Evolutionary conservation across 2,888 invertebrate species (phyloP).

Genomic region (Fabriciana adippe): DNA sequence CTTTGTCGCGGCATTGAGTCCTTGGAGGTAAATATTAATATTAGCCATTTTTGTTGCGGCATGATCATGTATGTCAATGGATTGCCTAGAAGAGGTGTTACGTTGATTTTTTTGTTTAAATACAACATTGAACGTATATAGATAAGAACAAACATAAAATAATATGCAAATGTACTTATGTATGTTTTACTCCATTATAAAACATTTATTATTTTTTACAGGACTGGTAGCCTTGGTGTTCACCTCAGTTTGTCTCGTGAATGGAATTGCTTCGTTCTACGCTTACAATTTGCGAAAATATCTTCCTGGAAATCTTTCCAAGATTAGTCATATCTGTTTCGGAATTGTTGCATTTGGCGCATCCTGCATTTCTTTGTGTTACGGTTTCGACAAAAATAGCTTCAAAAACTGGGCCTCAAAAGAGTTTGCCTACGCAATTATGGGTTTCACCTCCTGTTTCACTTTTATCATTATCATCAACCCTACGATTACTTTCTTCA

Average conservation of each 20-base stretch:
- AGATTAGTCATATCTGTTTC: conserved; percentile 59
- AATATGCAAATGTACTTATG: no score
- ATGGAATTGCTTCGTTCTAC: conserved; percentile 59
- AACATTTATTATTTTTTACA: conserved; percentile 39
- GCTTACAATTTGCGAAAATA: conserved; percentile 53
- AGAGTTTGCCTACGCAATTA: conserved; percentile 47
- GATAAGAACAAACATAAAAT: no score
- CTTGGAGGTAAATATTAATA: no score
- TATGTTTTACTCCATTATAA: neutral
- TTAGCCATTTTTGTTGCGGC: no score
- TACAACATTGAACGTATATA: no score
- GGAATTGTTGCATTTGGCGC: conserved; percentile 56
- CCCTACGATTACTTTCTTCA: conserved; percentile 53
- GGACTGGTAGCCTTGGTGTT: conserved; percentile 62
- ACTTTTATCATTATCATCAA: conserved; percentile 56
- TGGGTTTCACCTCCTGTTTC: conserved; percentile 50
- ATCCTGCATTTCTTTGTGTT: conserved; percentile 54
- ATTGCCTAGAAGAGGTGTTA: no score
- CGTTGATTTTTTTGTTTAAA: no score
- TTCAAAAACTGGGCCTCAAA: conserved; percentile 55
- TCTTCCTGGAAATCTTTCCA: conserved; percentile 55
- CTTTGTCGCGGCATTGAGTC: no score
- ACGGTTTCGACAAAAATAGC: conserved; percentile 54
- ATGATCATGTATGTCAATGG: no score
- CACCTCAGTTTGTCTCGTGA: conserved; percentile 58